Conservation (phyloP, 2,797 vertebrate species). For the Gymnothorax reevesii region DNA sequence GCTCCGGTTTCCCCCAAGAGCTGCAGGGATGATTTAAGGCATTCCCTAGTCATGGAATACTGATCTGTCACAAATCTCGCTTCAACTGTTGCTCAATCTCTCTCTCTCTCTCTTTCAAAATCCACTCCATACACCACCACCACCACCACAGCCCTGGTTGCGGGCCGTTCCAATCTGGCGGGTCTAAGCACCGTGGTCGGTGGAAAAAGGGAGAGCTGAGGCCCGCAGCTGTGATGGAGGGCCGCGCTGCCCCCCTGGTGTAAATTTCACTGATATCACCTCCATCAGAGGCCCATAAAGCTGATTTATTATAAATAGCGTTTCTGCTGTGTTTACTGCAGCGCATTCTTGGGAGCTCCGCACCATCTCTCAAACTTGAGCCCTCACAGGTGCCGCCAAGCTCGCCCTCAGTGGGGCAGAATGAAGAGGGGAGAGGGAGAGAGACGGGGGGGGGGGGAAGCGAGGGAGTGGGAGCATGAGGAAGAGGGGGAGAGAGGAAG, state of each 20-base stretch:
- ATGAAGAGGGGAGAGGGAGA: conserved; percentile 55
- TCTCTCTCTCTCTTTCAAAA: conserved; percentile 32
- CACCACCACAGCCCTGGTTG: conserved; percentile 37
- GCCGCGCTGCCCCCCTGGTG: conserved; percentile 81
- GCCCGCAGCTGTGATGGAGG: conserved; percentile 86
- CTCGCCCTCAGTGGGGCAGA: conserved; percentile 63
- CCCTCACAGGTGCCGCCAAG: conserved; percentile 84
- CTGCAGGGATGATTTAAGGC: conserved; percentile 39
- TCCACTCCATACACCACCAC: background rate
- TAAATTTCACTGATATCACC: conserved; percentile 97
- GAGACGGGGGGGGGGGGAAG: conserved; percentile 48
- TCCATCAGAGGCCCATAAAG: conserved; percentile 97
- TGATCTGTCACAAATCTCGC: conserved; percentile 53
- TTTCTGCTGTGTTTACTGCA: conserved; percentile 91
- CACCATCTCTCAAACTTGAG: conserved; percentile 91
- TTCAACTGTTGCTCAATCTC: background rate
- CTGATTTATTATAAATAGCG: conserved; percentile 99
- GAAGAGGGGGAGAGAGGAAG: no score
- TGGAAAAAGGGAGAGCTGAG: conserved; percentile 51
- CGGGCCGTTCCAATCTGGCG: conserved; percentile 47
- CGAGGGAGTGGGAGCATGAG: conserved; percentile 12
- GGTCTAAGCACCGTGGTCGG: conserved; percentile 14
- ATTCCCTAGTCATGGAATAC: conserved; percentile 30
- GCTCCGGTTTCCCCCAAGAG: conserved; percentile 40
- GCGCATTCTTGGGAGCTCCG: conserved; percentile 86